Evolutionary conservation across 1,140 invertebrate species (phyloP), one percentile per base, ranked within the genome.

Genomic region (Drosophila kepulauana): DNA sequence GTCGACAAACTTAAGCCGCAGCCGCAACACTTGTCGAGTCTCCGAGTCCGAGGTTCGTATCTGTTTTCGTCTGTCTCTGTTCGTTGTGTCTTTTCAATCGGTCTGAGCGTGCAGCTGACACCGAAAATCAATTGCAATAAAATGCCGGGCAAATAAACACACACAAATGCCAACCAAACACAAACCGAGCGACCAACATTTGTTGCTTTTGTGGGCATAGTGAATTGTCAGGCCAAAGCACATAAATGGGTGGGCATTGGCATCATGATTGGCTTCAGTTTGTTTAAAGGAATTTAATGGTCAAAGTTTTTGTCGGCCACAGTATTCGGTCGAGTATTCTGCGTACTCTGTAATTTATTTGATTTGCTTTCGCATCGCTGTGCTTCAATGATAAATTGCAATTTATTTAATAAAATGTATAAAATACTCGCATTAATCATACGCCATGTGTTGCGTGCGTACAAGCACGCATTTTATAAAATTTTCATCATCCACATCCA

Each of bases 51-150:
- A 54, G 51, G 15, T 54, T 38, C 48, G 16, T 28, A 62, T 65
- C 73, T 75, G 67, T 38, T 20, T 63, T 43, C 51, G 72, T 56
- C 76, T 65, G 61, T 10, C 61, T n/a, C 61, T 25, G 20, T 25
- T 25, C 20, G 20, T 25, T 25, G 20, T 25, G 20, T 3, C 20
- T 25, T 25, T 25, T 25, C 61, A 28, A 49, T 56, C 57, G 41
- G 69, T 65, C 79, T 68, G 63, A 54, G 52, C 61, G 66, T 84
- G 81, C 84, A 87, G 85, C 84, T 87, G 84, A 84, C 84, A 89
- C 85, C 81, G 67, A 88, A 87, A 87, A 87, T 87, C 84, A 87
- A 88, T 87, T 87, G 84, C 84, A 84, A 78, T 84, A 81, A 84
- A 86, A 85, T 81, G 65, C 82, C 51, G 58, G 45, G 45, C 71